Percentiles rank a stretch among this genome's conserved stretches.
These are phyloP conservation scores for Urophycis tenuis DNA, from an alignment of 2,797 vertebrate genomes.

Conservation along the genomic window DNA sequence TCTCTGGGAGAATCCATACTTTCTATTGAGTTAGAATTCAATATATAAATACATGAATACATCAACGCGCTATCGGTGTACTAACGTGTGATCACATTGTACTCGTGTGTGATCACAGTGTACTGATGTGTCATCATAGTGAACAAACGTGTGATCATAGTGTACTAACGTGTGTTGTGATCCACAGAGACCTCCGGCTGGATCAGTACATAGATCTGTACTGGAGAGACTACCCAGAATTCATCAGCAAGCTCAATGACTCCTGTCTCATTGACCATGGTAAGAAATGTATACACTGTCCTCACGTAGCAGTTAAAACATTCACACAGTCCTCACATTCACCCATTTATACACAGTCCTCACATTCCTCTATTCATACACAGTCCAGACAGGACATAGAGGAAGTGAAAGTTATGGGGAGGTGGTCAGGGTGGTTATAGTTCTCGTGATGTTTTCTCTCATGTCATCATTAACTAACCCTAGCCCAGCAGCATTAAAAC, in stretches of 20 bases:
- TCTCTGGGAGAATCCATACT: neutral
- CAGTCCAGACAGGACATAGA: too few species aligned
- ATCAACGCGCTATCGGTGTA: neutral
- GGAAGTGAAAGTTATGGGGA: too few species aligned
- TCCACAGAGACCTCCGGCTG: constrained; percentile 84
- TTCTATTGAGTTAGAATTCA: neutral
- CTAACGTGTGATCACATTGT: too few species aligned
- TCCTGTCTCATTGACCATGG: constrained; percentile 81
- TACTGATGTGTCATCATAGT: too few species aligned
- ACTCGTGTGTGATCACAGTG: neutral
- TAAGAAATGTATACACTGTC: constrained; percentile 54
- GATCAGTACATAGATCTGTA: constrained; percentile 89
- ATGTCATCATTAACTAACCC: too few species aligned
- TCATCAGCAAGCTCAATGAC: constrained; percentile 80
- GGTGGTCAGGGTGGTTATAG: too few species aligned
- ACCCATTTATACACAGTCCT: too few species aligned
- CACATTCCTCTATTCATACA: too few species aligned
- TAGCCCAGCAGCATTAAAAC: too few species aligned
- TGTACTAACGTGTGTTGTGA: constrained; percentile 7
- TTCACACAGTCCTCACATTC: too few species aligned
- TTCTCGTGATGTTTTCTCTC: too few species aligned
- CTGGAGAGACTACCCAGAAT: constrained; percentile 88
- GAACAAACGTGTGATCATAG: neutral
- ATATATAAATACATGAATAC: neutral
- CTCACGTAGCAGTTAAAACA: neutral